phyloP scores from a whole-genome alignment of 2,113 vertebrate genomes.

The Saccopteryx leptura region DNA sequence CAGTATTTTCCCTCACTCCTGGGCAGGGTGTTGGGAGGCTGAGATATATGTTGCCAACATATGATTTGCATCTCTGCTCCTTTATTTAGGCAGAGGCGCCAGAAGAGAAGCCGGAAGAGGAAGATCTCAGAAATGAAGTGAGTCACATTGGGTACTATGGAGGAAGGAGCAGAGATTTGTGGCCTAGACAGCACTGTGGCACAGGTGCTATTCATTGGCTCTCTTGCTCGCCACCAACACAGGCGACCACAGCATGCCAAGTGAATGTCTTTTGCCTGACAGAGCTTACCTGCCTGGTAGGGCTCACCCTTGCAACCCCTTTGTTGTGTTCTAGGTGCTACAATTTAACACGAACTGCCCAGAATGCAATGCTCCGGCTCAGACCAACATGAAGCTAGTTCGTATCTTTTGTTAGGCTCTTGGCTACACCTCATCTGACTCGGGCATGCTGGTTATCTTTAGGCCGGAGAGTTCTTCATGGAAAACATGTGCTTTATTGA shows the following conservation, averaged over 20 bases:
- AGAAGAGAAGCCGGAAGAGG: constrained; percentile 83
- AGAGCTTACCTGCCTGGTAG: neutral
- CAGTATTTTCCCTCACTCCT: neutral
- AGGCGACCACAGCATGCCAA: neutral
- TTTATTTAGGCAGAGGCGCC: constrained; percentile 86
- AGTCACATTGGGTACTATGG: neutral
- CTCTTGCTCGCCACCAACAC: neutral
- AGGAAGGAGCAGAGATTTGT: neutral
- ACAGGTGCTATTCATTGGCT: neutral
- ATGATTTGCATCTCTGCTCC: constrained; percentile 15
- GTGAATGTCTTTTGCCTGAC: neutral
- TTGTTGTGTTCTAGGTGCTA: constrained; percentile 88
- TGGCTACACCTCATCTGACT: neutral
- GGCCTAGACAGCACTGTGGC: neutral
- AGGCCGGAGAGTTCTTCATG: neutral
- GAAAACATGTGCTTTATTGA: neutral
- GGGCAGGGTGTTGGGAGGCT: neutral
- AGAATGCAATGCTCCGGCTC: constrained; percentile 94
- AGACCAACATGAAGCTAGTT: constrained; percentile 98
- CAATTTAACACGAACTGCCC: constrained; percentile 97
- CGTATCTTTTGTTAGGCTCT: constrained; percentile 90
- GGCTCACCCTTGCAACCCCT: neutral
- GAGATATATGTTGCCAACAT: neutral
- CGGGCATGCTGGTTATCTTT: neutral
- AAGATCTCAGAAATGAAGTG: constrained; percentile 94